Evolutionary conservation across 2,888 invertebrate species (phyloP), one percentile per base, ranked within the genome.

Genomic region (Cosmorhoe ocellata): DNA sequence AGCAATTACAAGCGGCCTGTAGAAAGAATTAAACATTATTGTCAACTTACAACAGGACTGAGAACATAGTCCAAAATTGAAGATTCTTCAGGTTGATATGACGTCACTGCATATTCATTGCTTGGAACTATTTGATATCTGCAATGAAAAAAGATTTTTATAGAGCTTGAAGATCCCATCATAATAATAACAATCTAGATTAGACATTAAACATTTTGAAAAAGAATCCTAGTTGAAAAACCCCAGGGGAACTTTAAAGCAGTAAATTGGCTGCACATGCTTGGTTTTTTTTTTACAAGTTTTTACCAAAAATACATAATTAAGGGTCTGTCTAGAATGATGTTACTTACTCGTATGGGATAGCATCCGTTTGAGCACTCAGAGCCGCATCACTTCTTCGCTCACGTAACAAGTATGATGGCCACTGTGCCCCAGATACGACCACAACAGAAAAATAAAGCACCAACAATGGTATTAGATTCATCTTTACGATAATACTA

Each of bases 21-120:
- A n/a, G n/a, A n/a, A n/a, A n/a, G n/a, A 18, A 4, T 4, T 18
- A 3, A 18, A 18, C 18, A 18, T 18, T 18, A 18, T 18, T 18
- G 24, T 40, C 3, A 56, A 72, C 75, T 72, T 64, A 76, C 75
- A 48, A 66, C 44, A 38, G 73, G 70, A 36, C 51, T 68, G 3
- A 69, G 56, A 14, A 71, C 49, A n/a, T 54, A 61, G 26, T 71
- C 69, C 56, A 66, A 61, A 28, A 72, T 28, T 11, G 69, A 62
- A 3, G 59, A 47, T 10, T 61, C 58, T 6, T 48, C 44, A 7
- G 60, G 43, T 18, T 66, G 57, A 26, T 63, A 64, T 33, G 66
- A 56, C 1, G 60, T 51, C 1, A 72, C 38, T 3, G 61, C 42
- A 39, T 64, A 66, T 18, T 64, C 61, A 63, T 58, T 40, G 66